phyloP scores from a whole-genome alignment of 2,113 vertebrate genomes.

The Salvelinus namaycush region DNA sequence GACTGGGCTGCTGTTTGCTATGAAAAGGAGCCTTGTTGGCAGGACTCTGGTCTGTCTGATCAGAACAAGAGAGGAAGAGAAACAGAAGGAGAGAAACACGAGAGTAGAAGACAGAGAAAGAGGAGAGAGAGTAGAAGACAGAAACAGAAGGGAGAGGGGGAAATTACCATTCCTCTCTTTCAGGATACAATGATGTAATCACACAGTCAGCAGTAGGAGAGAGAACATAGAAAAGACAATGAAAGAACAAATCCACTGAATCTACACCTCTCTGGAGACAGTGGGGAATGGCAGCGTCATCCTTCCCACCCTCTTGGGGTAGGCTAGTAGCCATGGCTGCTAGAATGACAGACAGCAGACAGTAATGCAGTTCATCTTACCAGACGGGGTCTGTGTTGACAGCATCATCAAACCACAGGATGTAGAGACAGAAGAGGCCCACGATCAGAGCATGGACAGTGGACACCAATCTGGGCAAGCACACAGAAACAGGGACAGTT shows the following conservation, averaged over 20 bases:
- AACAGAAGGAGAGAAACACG: conserved; percentile 13
- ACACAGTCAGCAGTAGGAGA: conserved; percentile 56
- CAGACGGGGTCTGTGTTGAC: conserved; percentile 80
- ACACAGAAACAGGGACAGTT: conserved; percentile 3
- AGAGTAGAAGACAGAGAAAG: neutral
- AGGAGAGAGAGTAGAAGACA: neutral
- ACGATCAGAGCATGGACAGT: conserved; percentile 78
- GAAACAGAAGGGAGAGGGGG: conserved; percentile 7
- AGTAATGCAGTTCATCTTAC: conserved; percentile 65
- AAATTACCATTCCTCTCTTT: conserved; percentile 52
- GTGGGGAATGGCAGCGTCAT: conserved; percentile 20
- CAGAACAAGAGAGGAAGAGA: conserved; percentile 38
- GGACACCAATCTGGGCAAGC: conserved; percentile 69
- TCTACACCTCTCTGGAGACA: conserved; percentile 43
- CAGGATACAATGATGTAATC: conserved; percentile 57
- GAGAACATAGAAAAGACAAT: conserved; percentile 43
- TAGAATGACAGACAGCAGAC: conserved; percentile 31
- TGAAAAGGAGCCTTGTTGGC: conserved; percentile 67
- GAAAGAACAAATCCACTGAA: conserved; percentile 52
- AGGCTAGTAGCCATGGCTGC: neutral
- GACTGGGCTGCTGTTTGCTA: conserved; percentile 47
- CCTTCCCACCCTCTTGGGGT: conserved; percentile 22
- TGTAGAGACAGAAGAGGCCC: conserved; percentile 78
- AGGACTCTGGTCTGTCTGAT: conserved; percentile 46
- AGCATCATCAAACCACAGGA: conserved; percentile 77